Conservation (phyloP, 2,888 invertebrate species). For the Dynastes tityus region DNA sequence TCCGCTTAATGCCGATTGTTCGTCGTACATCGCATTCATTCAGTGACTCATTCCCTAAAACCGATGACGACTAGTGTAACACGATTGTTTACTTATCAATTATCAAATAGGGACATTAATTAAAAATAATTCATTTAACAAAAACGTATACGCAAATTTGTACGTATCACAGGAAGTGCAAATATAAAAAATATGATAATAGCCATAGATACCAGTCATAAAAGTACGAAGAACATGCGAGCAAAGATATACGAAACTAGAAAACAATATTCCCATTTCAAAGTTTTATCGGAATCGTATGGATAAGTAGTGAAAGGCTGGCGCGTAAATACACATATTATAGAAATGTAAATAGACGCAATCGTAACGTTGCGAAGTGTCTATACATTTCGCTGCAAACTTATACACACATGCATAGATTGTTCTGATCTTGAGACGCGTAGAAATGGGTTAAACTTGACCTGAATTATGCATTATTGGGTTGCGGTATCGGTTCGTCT, state of each 20-base stretch:
- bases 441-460: constrained; percentile 26
- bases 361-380: not conserved
- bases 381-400: not conserved
- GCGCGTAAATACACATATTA: not conserved
- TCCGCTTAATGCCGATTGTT: too few relatives aligned
- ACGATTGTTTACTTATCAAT: not conserved
- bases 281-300: not conserved
- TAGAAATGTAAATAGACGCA: not conserved
- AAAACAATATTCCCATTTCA: not conserved
- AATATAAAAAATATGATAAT: constrained; percentile 14
- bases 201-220: not conserved
- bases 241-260: not conserved
- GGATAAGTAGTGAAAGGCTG: not conserved
- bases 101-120: constrained; percentile 3
- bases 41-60: too few relatives aligned
- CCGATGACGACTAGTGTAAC: too few relatives aligned
- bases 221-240: not conserved
- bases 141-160: not conserved
- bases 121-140: not conserved
- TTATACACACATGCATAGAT: not conserved
- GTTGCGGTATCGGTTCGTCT: constrained; percentile 10
- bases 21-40: too few relatives aligned
- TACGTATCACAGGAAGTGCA: constrained; percentile 29
- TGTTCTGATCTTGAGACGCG: constrained; percentile 29
- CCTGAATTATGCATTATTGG: constrained; percentile 14